Evolutionary conservation across 2,797 vertebrate genomes (phyloP).

Genomic region (Crypturellus tataupa): DNA sequence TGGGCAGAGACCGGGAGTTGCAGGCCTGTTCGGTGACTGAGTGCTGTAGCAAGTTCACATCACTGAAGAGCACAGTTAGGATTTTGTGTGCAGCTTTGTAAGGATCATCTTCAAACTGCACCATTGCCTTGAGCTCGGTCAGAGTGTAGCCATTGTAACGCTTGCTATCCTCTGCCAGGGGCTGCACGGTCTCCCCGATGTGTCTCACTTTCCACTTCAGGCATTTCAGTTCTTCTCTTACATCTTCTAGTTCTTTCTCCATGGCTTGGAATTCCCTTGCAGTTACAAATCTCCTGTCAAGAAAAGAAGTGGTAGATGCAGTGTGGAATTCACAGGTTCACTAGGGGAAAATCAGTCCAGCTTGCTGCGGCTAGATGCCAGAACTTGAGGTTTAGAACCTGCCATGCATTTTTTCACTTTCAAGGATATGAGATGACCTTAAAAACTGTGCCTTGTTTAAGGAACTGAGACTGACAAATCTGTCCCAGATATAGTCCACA

Average conservation of each 20-base stretch:
- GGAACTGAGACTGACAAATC: neutral
- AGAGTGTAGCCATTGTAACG: constrained; percentile 70
- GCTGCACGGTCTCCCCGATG: constrained; percentile 60
- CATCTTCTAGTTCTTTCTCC: constrained; percentile 67
- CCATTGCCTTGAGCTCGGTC: constrained; percentile 71
- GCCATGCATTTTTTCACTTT: neutral
- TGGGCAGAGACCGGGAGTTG: constrained; percentile 33
- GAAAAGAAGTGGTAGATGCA: constrained; percentile 50
- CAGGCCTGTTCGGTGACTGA: constrained; percentile 21
- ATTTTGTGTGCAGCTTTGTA: constrained; percentile 72
- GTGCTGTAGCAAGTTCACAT: constrained; percentile 46
- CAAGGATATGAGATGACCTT: neutral
- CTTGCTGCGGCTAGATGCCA: neutral
- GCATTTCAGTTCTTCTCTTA: constrained; percentile 73
- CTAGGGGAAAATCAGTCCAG: neutral
- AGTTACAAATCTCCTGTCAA: constrained; percentile 69
- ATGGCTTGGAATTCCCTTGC: constrained; percentile 62
- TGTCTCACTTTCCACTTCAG: constrained; percentile 71
- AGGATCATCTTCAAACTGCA: constrained; percentile 64
- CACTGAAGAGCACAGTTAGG: constrained; percentile 57
- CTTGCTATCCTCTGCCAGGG: constrained; percentile 63
- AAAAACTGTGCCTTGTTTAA: neutral
- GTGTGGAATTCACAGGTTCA: neutral
- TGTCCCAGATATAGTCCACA: neutral
- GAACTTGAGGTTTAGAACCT: neutral